phyloP scores from a whole-genome alignment of 2,113 vertebrate species.

The Ploceus nigricollis region DNA sequence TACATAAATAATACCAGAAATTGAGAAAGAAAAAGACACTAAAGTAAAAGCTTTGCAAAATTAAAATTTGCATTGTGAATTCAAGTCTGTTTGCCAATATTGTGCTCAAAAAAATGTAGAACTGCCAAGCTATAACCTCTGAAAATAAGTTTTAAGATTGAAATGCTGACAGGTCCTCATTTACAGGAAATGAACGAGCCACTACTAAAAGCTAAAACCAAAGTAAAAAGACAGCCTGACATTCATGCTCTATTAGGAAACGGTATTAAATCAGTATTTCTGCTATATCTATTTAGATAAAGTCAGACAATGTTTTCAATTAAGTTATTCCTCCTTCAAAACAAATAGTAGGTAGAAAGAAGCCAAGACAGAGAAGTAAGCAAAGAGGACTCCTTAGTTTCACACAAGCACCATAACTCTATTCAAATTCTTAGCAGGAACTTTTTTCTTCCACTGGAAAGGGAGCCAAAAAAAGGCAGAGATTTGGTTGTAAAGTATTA shows the following conservation, averaged over 20 bases:
- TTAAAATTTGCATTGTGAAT: neutral
- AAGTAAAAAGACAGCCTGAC: neutral
- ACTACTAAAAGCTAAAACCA: neutral
- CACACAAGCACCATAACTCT: neutral
- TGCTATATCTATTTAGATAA: neutral
- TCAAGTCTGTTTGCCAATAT: neutral
- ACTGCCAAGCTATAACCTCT: constrained; percentile 7
- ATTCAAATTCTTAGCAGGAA: neutral
- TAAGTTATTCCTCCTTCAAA: neutral
- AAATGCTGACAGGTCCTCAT: constrained; percentile 8
- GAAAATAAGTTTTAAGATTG: neutral
- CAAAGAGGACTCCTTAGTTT: neutral
- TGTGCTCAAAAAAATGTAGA: neutral
- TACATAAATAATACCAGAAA: constrained; percentile 11
- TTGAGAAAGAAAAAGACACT: neutral
- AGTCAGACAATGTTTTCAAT: neutral
- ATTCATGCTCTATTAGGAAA: neutral
- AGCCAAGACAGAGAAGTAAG: neutral
- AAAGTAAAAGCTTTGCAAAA: neutral
- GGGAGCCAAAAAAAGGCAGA: neutral
- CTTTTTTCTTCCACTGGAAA: neutral
- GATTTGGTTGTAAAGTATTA: neutral
- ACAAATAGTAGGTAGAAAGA: neutral
- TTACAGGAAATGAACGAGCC: neutral
- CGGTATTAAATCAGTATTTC: neutral